Base-by-base conservation (phyloP, 2,888 invertebrate species). In the Gasteruption jaculator region DNA sequence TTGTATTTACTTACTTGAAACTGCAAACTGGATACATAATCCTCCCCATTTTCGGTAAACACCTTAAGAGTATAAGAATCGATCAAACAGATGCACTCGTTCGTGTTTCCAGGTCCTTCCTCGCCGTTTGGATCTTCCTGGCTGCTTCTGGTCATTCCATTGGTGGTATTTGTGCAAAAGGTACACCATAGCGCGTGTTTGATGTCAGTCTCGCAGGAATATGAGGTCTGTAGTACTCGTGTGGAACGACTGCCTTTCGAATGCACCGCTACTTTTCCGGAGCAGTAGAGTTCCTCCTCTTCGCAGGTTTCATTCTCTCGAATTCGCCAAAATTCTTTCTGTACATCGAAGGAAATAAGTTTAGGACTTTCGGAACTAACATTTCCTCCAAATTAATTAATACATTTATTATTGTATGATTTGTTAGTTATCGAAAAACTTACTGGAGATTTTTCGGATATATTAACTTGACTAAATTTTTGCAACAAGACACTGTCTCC, bases 221-320 rank as follows among this genome's bases (percentile, higher is more conserved):
- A 93, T 38, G 87, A 85, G 7, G 61, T 68, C 49, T 68, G 61
- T 1, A 65, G 43, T 11, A 65, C 43, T 34, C 56, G 53, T 4
- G 63, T 61, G 20, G 52, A 53, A 31, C 60, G 63, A 31, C 54
- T 57, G 4, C 70, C 70, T 50, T 58, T 65, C 1, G 63, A 61
- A 37, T 68, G 63, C 34, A 93, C 80, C 3, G 89, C 91, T 12
- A 88, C 86, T 61, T 86, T 81, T 2, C 86, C 90, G 57, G 83
- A 85, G 2, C 89, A 81, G 75, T 91, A 94, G 38, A 94, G 72
- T 65, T 94, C 94, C 65, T 93, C 92, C 70, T 92, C 92, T 52
- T 69, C 68, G 61, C 58, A 59, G 3, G 32, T 60, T 53, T 79
- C 78, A 45, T 76, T 74, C 39, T 78, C 77, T 7, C 80, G 77